Base-by-base conservation (phyloP, 2,888 invertebrate genomes). In the Bedellia somnulentella region DNA sequence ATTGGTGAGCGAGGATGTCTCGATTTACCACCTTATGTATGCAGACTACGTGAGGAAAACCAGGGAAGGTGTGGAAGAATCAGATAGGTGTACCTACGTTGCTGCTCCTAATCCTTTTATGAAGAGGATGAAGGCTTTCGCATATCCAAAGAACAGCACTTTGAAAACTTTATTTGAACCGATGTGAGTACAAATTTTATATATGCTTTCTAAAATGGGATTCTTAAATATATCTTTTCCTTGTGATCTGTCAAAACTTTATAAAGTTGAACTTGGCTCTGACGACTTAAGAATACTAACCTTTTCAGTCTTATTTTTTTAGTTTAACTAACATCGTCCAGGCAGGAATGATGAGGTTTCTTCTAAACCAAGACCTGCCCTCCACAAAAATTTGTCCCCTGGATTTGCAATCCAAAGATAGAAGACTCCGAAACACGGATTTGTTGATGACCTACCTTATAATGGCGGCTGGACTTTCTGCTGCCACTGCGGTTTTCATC, bases 371-470 rank as follows among this genome's bases (percentile, higher is more conserved):
- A 35, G 78, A 83, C 38, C 52, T 90, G 39, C 90, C 92, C 0
- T 79, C 82, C 39, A 85, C 87, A 0, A 82, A 83, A 49, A 87
- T 91, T 26, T 93, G 93, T 42, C 91, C 92, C 0, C 75, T 89
- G 30, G 83, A 92, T 57, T 64, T 92, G 39, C 87, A 86, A 40
- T 87, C 87, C 33, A 88, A 84, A 23, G 92, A 92, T 46, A 78
- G 91, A 1, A 85, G 85, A 47, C 62, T 93, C 5, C 64, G 83
- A 37, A 88, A 89, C 49, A 78, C 82, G 3, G 92, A 93, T 54
- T 78, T 93, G 1, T 56, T 81, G 43, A 85, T 90, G 78, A 92
- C 92, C 0, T 93, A 91, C 46, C 68, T 84, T 40, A 85, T 91
- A 2, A 87, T 90, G 51, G 62, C 80, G 1, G 66, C 78, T 1